Conservation (phyloP, 2,888 invertebrate genomes). For the Pterostichus madidus region DNA sequence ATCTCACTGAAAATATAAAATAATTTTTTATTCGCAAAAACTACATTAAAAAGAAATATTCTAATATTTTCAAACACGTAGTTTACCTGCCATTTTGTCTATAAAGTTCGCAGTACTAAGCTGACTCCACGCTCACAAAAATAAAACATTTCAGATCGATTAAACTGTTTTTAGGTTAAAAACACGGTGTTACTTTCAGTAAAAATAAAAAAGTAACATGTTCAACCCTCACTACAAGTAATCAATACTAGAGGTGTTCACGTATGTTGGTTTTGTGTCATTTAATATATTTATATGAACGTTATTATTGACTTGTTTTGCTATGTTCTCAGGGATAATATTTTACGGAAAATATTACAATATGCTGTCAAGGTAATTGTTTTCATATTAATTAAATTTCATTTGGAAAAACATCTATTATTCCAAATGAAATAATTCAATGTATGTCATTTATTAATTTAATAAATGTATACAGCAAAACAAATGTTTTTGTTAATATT, state of each 20-base stretch:
- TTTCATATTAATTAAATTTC: slow-evolving; percentile 1
- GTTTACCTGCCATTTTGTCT: too few relatives aligned
- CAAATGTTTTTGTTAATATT: background rate
- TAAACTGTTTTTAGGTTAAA: too few relatives aligned
- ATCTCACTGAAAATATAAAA: background rate
- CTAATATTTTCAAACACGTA: too few relatives aligned
- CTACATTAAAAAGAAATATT: too few relatives aligned
- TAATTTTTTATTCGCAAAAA: background rate
- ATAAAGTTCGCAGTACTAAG: too few relatives aligned
- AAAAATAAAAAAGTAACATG: too few relatives aligned
- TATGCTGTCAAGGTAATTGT: too few relatives aligned
- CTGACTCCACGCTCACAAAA: too few relatives aligned
- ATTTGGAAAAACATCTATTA: slow-evolving; percentile 9
- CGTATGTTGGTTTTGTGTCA: background rate
- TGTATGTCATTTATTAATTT: background rate
- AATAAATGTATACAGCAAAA: background rate
- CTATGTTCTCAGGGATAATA: background rate
- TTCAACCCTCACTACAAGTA: background rate
- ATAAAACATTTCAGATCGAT: too few relatives aligned
- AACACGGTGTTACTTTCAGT: too few relatives aligned
- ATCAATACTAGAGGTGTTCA: background rate
- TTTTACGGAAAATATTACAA: background rate
- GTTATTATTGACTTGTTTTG: background rate
- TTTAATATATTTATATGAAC: background rate
- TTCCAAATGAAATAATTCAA: background rate